Base-by-base conservation (phyloP, 2,888 invertebrate genomes). In the Xanthia icteritia region DNA sequence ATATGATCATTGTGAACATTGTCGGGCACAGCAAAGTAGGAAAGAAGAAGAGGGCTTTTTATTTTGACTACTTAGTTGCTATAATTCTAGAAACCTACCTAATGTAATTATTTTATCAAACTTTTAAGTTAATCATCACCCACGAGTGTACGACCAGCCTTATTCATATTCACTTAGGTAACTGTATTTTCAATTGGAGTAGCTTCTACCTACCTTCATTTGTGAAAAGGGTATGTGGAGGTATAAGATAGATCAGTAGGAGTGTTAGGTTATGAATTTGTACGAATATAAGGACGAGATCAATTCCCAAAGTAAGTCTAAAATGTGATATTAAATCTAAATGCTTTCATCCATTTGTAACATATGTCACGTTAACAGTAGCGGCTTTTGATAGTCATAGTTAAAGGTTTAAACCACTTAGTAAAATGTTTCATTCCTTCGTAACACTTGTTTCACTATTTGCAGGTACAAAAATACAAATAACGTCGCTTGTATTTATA, bases 111-210 rank as follows among this genome's bases (percentile, higher is more conserved):
- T 31, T 31, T 31, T 31, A 31, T 31, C 1, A 31, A 31, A 31
- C 31, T 31, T 31, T 1, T 31, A 2, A 31, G 31, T 31, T 31
- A 31, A 31, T 31, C 31, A 31, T 84, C 81, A 76, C 86, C 77
- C 69, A 72, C 42, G 45, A 73, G 61, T 69, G 61, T 39, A 36
- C 81, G 11, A 45, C 58, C 67, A 61, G 51, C 64, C 69, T 76
- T 73, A 73, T 77, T 83, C 69, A 73, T 86, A 87, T 83, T 83
- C 88, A 87, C 76, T 86, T 71, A 42, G 13, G 42, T 42, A 76
- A 74, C 85, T 85, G 67, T 80, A 56, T 54, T 81, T 80, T 65
- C 70, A 82, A 74, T 81, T 67, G 54, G 39, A 54, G 68, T 61
- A 51, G 51, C 51, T 51, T 20, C 6, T 54, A 23, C 3, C 9